Conservation (phyloP, 2,113 vertebrate genomes). For the Ivindomyrus marchei region DNA sequence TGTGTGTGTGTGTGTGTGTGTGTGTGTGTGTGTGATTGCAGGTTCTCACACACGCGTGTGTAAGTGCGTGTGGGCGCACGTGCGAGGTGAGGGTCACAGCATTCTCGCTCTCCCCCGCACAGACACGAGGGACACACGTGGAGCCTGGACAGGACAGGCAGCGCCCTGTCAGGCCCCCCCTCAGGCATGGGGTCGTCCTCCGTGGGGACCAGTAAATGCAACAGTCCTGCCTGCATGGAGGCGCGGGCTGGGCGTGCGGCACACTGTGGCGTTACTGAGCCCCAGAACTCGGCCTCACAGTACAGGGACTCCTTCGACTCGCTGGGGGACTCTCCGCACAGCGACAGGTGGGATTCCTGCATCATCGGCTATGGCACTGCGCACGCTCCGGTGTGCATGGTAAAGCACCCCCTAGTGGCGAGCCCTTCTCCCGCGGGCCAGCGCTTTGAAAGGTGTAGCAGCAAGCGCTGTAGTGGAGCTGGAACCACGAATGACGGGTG, state of each 20-base stretch:
- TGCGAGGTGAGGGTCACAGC: slow-evolving; percentile 1
- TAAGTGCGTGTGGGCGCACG: neutral
- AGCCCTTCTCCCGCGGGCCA: neutral
- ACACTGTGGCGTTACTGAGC: slow-evolving; percentile 72
- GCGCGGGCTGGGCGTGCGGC: slow-evolving; percentile 76
- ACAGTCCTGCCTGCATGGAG: slow-evolving; percentile 88
- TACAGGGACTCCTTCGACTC: slow-evolving; percentile 91
- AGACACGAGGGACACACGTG: slow-evolving; percentile 95
- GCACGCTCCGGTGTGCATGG: neutral
- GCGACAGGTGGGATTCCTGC: slow-evolving; percentile 77
- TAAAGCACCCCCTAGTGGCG: neutral
- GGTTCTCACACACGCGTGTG: neutral
- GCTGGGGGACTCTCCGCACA: slow-evolving; percentile 89
- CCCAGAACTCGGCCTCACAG: slow-evolving; percentile 58
- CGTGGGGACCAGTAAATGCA: slow-evolving; percentile 95
- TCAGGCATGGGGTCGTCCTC: slow-evolving; percentile 91
- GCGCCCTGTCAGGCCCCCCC: slow-evolving; percentile 89
- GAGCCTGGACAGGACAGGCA: slow-evolving; percentile 91
- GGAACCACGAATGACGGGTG: neutral
- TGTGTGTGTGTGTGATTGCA: neutral
- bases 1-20: neutral
- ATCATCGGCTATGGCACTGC: neutral
- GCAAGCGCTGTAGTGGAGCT: neutral
- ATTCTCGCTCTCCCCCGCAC: slow-evolving; percentile 27
- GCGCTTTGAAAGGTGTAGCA: slow-evolving; percentile 1